Conservation (phyloP, 2,113 vertebrate species). For the Larimichthys crocea region DNA sequence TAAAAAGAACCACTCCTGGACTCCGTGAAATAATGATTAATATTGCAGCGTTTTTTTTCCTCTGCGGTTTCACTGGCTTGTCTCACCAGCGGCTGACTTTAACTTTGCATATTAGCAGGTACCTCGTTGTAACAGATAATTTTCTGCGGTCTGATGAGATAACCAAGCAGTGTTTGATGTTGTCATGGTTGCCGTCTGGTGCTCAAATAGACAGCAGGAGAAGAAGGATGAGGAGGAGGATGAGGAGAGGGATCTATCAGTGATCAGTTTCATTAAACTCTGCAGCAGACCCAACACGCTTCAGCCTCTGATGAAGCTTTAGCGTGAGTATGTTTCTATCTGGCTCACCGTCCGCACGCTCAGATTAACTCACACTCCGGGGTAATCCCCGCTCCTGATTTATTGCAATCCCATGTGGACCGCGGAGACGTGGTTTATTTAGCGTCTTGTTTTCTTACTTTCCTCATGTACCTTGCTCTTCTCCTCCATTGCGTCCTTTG, state of each 20-base stretch:
- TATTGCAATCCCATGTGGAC: conserved; percentile 55
- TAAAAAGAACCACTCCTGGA: not conserved
- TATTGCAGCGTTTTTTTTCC: not conserved
- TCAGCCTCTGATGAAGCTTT: conserved; percentile 50
- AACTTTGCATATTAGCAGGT: conserved; percentile 10
- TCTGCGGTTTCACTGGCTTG: not conserved
- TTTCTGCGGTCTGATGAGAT: conserved; percentile 9
- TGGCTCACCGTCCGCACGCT: conserved; percentile 43
- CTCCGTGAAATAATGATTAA: not conserved
- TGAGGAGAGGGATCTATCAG: not conserved
- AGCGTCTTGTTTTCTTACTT: conserved; percentile 25
- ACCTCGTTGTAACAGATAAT: not conserved
- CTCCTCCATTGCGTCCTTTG: not conserved
- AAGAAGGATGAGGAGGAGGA: not conserved
- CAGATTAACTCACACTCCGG: conserved; percentile 70
- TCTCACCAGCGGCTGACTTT: not conserved
- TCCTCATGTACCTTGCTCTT: not conserved
- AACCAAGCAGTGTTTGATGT: not conserved
- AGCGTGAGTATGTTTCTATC: conserved; percentile 52
- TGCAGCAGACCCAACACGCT: conserved; percentile 27
- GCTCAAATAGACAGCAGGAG: conserved; percentile 2
- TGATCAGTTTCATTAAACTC: conserved; percentile 28
- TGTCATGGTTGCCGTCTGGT: conserved; percentile 1
- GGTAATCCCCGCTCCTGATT: conserved; percentile 74
- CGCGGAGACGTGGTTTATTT: conserved; percentile 43